Base-by-base conservation (phyloP, 2,113 vertebrate species). In the Clinocottus analis region DNA sequence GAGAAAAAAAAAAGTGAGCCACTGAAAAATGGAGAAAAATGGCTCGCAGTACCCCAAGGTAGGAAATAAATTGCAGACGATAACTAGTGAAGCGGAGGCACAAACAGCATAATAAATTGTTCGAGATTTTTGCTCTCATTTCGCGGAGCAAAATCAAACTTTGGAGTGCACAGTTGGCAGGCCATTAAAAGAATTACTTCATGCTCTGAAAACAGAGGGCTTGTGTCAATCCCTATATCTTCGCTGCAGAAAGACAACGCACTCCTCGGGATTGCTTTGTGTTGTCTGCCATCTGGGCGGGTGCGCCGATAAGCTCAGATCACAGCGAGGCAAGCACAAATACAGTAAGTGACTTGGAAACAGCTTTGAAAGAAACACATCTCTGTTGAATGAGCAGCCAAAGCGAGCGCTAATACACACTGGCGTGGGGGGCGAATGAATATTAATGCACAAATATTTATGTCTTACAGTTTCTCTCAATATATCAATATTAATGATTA, bases 91-190 rank as follows among this genome's bases (percentile, higher is more conserved):
- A 85, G 83, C 33, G 73, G 73, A 93, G 87, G 85, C 92, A 94
- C 94, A 95, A 95, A 94, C 94, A 93, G 94, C 93, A 95, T 95
- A 94, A 94, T 93, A 93, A 93, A 95, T 94, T 77, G 87, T 91
- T 89, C 14, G 75, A 88, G 92, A 91, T 93, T 91, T 90, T 90
- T 86, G 84, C 89, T 92, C 91, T 90, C 89, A 84, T 91, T 90
- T 90, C 78, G 86, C 74, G 88, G 85, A 88, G 87, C 86, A 85
- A 94, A 94, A 94, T 94, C 94, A 89, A 94, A 94, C 93, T 94
- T 92, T 90, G 80, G 83, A 90, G 79, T 59, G 75, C 85, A 83
- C 87, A 75, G 79, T 84, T 94, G 94, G 90, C 91, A 94, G 94
- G 87, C 93, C 93, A 94, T 95, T 95, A 94, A 94, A 95, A 93